Evolutionary conservation across 2,888 invertebrate genomes (phyloP), one percentile per base, ranked within the genome.

Genomic region (Lasioglossum oenotherae): DNA sequence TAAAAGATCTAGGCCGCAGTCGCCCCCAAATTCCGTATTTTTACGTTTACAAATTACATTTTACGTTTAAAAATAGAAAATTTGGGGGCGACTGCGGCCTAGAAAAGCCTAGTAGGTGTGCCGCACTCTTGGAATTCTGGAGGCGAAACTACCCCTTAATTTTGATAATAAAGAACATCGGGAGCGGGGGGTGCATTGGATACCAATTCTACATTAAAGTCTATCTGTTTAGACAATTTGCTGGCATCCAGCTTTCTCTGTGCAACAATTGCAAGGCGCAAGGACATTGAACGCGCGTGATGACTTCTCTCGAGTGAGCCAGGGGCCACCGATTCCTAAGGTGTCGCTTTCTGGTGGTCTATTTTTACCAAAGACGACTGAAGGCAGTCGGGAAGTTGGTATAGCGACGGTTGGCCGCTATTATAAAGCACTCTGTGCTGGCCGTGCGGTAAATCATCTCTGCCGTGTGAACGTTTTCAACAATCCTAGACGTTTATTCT

Each of bases 271-370:
- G 35, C 49, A 78, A 78, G 31, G 19, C 23, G 38, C 12, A 53
- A 73, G n/a, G 46, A 31, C 16, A 49, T 76, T 14, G 73, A 80
- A 78, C 67, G 73, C 41, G 76, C 76, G 74, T 69, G 69, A 57
- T 73, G 69, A 87, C 35, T 86, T 78, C 76, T 73, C 69, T 82
- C 75, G 77, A 44, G 86, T 80, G 82, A 71, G 53, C 79, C 83
- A 60, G 72, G 75, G 79, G 78, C 87, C 87, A 78, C 82, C 88
- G 86, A 88, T 85, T 88, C 85, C 91, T 92, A 88, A 93, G 93
- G 93, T 93, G 93, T 93, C 93, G 93, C 93, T 93, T 92, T 93
- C 92, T 92, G 93, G 92, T 93, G 90, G 89, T 93, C 93, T 93
- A 93, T 93, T 93, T 93, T 92, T 93, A 93, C 88, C 92, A 88